Evolutionary conservation across 2,888 invertebrate species (phyloP).

Genomic region (Hipparchia semele): DNA sequence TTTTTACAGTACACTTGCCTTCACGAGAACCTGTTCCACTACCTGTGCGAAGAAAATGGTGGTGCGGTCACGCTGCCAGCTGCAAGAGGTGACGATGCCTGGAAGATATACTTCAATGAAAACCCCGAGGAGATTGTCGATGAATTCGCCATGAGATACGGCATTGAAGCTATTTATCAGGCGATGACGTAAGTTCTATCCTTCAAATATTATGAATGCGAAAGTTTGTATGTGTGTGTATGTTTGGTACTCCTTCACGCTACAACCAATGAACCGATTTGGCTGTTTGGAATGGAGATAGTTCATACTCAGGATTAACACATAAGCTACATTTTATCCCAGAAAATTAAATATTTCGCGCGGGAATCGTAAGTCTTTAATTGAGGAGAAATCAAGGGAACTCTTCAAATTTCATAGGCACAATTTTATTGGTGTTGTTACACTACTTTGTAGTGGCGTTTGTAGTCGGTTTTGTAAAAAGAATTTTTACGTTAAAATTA

Average conservation of each 20-base stretch:
- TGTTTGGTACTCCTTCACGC: too few relatives aligned
- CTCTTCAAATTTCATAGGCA: too few relatives aligned
- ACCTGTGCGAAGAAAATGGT: conserved; percentile 96
- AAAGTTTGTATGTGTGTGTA: too few relatives aligned
- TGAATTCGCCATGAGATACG: conserved; percentile 99
- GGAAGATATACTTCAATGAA: conserved; percentile 99
- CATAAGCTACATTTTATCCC: too few relatives aligned
- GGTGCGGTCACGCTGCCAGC: conserved; percentile 96
- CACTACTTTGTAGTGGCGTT: background rate
- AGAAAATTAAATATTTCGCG: too few relatives aligned
- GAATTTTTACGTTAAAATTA: background rate
- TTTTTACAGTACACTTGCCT: conserved; percentile 93
- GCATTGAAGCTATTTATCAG: conserved; percentile 99
- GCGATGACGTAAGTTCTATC: conserved; percentile 94
- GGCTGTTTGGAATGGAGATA: too few relatives aligned
- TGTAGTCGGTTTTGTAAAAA: background rate
- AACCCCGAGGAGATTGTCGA: conserved; percentile 99
- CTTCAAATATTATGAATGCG: too few relatives aligned
- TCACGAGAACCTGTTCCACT: conserved; percentile 99
- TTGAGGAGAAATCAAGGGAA: too few relatives aligned
- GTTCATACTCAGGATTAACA: too few relatives aligned
- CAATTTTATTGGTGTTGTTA: too few relatives aligned
- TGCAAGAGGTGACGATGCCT: conserved; percentile 98
- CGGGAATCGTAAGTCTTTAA: too few relatives aligned
- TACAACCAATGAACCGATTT: too few relatives aligned